A percentile compares a stretch with the other conserved stretches of the same genome.
Conservation (phyloP, 2,888 invertebrate genomes). For the Caenorhabditis sp. region DNA sequence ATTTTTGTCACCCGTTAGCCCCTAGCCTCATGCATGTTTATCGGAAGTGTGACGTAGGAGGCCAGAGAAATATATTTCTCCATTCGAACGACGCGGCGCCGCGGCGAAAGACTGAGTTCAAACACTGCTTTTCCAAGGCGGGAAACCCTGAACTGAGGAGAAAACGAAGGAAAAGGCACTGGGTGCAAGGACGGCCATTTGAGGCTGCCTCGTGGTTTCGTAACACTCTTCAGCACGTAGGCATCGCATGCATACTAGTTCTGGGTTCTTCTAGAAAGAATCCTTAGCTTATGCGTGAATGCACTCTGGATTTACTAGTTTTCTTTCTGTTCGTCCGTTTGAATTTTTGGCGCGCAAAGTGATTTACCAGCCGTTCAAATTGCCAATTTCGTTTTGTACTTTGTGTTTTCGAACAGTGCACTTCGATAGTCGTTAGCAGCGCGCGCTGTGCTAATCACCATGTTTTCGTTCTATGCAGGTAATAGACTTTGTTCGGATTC, state of each 20-base stretch:
- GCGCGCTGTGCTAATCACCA: slow-evolving; percentile 10
- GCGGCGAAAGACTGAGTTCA: slow-evolving; percentile 55
- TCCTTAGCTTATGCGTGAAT: background rate
- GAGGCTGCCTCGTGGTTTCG: slow-evolving; percentile 1
- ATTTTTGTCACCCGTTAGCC: slow-evolving; percentile 26
- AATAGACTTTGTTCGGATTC: background rate
- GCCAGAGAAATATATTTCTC: slow-evolving; percentile 19
- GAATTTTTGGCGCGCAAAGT: background rate
- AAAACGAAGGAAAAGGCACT: slow-evolving; percentile 25
- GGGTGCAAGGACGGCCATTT: slow-evolving; percentile 12
- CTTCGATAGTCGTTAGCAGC: background rate
- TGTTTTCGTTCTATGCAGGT: background rate
- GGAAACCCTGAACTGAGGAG: slow-evolving; percentile 26
- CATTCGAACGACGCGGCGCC: slow-evolving; percentile 18
- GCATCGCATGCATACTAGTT: background rate
- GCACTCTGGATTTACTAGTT: background rate
- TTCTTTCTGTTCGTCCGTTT: background rate
- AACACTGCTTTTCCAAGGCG: slow-evolving; percentile 52
- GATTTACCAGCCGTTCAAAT: background rate
- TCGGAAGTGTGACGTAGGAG: slow-evolving; percentile 44
- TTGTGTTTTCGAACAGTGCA: background rate
- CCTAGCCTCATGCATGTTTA: slow-evolving; percentile 39
- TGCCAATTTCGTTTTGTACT: background rate
- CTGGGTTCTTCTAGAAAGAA: background rate
- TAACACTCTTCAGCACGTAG: background rate